These are phyloP conservation scores for Drosophila sp. DNA, from an alignment of 1,140 invertebrate genomes.

Conservation along the genomic window DNA sequence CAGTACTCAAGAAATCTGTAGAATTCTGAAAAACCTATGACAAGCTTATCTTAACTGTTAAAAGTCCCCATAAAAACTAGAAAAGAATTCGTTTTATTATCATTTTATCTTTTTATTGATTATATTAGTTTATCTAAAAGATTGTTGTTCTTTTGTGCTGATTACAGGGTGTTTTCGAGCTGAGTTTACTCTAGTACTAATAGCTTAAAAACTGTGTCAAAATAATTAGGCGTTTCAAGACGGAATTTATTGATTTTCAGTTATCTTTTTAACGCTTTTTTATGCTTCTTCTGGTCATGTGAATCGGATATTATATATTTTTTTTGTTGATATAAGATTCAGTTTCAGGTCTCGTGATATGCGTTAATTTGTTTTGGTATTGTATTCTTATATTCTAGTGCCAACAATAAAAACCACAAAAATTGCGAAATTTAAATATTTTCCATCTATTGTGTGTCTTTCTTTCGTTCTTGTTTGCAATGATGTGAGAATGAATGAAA, in stretches of 20 bases:
- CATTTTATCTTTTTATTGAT: no score
- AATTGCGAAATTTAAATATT: slow-evolving; percentile 40
- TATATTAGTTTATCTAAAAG: no score
- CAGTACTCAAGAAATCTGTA: no score
- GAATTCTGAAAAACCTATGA: no score
- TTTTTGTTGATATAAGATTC: neutral
- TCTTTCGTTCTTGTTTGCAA: slow-evolving; percentile 8
- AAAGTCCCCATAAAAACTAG: no score
- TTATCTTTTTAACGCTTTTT: neutral
- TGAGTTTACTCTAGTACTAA: neutral
- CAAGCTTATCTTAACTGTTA: no score
- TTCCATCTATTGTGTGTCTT: slow-evolving; percentile 30
- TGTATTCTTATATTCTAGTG: slow-evolving; percentile 10
- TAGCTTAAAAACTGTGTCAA: slow-evolving; percentile 3
- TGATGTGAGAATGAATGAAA: slow-evolving; percentile 49
- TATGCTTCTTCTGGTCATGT: neutral
- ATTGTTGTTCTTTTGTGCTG: no score
- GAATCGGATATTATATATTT: neutral
- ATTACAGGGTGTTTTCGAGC: neutral
- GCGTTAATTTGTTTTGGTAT: slow-evolving; percentile 28
- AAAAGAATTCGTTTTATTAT: no score
- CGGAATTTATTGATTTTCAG: slow-evolving; percentile 18
- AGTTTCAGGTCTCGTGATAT: slow-evolving; percentile 32
- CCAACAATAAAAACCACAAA: slow-evolving; percentile 26
- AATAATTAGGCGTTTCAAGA: slow-evolving; percentile 10